Base-by-base conservation (phyloP, 2,797 vertebrate genomes). In the Chelon auratus region DNA sequence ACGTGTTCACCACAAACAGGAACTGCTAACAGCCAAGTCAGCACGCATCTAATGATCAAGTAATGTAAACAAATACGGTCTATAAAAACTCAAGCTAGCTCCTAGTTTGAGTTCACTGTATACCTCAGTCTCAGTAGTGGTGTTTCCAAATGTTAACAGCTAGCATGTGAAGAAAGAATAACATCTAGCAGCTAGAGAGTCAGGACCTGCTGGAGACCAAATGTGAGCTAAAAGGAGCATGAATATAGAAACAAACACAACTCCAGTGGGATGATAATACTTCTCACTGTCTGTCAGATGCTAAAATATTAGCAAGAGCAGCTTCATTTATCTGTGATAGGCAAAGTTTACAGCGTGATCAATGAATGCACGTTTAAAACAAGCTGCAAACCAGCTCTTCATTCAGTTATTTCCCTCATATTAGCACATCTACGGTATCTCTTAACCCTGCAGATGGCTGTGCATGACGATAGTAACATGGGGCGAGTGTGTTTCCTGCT, bases 401-500 rank as follows among this genome's bases (percentile, higher is more conserved):
- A 40, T 18, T 50, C 4, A 61, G 26, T 37, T 48, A 52, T 18
- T 55, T 62, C 36, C 57, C 18, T 43, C 64, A 47, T 62, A 73
- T 69, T 48, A 69, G 60, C 65, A 50, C 45, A n/a, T 33, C 30
- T 33, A 33, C 65, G 71, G 66, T 77, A 74, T 54, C 71, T 52
- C 62, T 62, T 36, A 76, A 77, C 79, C 70, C n/a, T 64, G 73
- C 77, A 66, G 57, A 69, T 78, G 68, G 73, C 68, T 39, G 37
- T 53, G 73, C 69, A 65, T 77, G 61, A 73, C 70, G 64, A 80
- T 72, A 80, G 71, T 60, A 78, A 67, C 55, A 54, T 12, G 48
- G 66, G 45, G 51, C 14, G 54, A 39, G 72, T 59, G 50, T 45
- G 69, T 82, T 90, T 89, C 90, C 86, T 89, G 85, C 64, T 15